Percentiles rank a stretch among this genome's conserved stretches.
Evolutionary conservation across 2,797 vertebrate species (phyloP).

Genomic region (Neosilurus mollespiculum): DNA sequence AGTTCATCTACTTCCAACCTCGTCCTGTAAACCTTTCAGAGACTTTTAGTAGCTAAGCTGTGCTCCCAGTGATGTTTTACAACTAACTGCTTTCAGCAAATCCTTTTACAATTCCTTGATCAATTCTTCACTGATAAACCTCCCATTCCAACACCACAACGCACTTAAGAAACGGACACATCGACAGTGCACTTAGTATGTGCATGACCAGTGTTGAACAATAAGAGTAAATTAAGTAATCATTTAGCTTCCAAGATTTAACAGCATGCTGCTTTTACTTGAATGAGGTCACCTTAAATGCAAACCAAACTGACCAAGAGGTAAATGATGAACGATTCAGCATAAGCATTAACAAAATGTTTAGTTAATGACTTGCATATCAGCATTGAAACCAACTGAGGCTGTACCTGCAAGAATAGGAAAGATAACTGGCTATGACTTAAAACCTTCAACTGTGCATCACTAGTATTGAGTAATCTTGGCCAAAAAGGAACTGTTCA

Average conservation of each 20-base stretch:
- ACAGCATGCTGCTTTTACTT: background rate
- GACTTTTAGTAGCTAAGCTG: background rate
- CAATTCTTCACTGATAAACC: background rate
- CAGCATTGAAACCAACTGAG: background rate
- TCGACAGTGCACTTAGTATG: background rate
- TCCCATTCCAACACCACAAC: background rate
- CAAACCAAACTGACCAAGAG: background rate
- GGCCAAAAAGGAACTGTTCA: background rate
- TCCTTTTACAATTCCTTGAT: background rate
- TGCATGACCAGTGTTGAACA: background rate
- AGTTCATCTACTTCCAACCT: background rate
- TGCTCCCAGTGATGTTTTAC: background rate
- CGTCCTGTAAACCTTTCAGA: background rate
- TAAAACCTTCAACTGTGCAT: background rate
- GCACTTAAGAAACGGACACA: background rate
- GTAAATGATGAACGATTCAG: background rate
- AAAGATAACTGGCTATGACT: background rate
- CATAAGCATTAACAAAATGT: background rate
- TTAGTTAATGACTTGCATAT: background rate
- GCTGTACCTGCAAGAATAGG: background rate
- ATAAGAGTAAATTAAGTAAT: background rate
- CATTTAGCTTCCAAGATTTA: background rate
- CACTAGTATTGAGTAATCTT: background rate
- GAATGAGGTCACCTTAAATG: background rate
- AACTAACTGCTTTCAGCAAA: background rate